Percentiles rank a stretch among this genome's conserved stretches.
phyloP scores from a whole-genome alignment of 2,797 vertebrate genomes.

The Hyperoplus immaculatus region DNA sequence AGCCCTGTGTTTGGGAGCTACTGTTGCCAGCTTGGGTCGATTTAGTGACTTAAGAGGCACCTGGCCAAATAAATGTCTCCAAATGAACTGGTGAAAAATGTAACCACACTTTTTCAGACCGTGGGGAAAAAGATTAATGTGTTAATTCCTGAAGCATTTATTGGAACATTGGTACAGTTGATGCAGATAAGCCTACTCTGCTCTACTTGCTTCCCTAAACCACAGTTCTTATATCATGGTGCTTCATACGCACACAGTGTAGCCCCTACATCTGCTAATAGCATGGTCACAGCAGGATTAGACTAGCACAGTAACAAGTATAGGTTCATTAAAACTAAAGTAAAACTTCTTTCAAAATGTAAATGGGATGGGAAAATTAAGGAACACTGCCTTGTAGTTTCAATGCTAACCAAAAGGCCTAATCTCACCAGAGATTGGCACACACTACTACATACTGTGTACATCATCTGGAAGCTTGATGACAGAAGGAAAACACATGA shows the following conservation, averaged over 20 bases:
- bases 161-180: not conserved
- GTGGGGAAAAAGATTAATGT: not conserved
- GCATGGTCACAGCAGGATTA: not conserved
- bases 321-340: not conserved
- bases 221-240: not conserved
- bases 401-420: not conserved
- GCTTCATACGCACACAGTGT: not conserved
- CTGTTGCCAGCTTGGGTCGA: not conserved
- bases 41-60: not conserved
- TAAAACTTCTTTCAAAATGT: not conserved
- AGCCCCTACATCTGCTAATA: not conserved
- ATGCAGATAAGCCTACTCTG: not conserved
- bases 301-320: not conserved
- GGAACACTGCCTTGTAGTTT: not conserved
- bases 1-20: not conserved
- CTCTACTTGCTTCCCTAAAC: not conserved
- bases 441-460: not conserved
- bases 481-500: not conserved
- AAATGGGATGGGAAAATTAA: not conserved
- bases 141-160: conserved; percentile 1
- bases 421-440: not conserved
- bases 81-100: not conserved
- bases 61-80: not conserved
- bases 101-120: conserved; percentile 4
- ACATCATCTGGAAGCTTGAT: not conserved